These are phyloP conservation scores for Vombatus ursinus DNA, from an alignment of 2,113 vertebrate species.

Conservation along the genomic window DNA sequence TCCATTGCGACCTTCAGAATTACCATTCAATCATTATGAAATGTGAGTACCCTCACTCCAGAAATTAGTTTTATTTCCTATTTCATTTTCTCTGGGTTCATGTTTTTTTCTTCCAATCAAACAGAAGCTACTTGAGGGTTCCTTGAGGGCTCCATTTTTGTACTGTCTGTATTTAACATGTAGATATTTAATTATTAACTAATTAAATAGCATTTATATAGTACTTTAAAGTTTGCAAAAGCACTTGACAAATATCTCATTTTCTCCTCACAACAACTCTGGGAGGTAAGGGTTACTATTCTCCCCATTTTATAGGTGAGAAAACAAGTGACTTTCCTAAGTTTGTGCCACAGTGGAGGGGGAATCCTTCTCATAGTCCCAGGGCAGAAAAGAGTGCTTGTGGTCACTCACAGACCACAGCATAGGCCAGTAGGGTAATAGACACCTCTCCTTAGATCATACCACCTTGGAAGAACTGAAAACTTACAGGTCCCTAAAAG, in stretches of 20 bases:
- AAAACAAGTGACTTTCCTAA: background rate
- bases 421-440: too few relatives aligned
- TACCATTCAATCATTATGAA: background rate
- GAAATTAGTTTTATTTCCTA: background rate
- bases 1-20: background rate
- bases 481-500: too few relatives aligned
- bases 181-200: background rate
- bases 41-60: background rate
- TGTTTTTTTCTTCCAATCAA: background rate
- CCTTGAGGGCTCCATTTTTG: background rate
- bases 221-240: background rate
- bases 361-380: too few relatives aligned
- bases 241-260: background rate
- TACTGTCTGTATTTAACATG: background rate
- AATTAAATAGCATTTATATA: background rate
- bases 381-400: too few relatives aligned
- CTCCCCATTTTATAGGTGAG: background rate
- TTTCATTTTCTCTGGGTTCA: background rate
- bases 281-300: background rate
- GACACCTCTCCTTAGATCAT: too few relatives aligned
- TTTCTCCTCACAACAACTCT: background rate
- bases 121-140: background rate
- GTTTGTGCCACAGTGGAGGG: too few relatives aligned
- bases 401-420: too few relatives aligned
- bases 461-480: too few relatives aligned